A percentile compares a stretch with the other conserved stretches of the same genome.
Conservation (phyloP, 2,797 vertebrate genomes). For the Psittacula derbiana region DNA sequence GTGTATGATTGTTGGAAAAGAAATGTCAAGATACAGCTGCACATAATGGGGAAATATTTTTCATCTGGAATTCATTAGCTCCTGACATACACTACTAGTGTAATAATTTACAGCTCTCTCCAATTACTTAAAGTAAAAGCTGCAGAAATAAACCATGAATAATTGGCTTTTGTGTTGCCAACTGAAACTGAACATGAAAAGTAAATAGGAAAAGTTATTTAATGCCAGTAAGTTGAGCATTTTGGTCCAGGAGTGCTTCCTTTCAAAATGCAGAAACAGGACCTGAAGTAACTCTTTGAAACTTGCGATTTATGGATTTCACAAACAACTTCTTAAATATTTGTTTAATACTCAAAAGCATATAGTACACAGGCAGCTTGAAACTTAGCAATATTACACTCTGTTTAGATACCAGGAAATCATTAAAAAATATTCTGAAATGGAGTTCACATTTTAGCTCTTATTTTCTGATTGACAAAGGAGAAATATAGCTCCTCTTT, state of each 20-base stretch:
- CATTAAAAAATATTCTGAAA: slow-evolving; percentile 26
- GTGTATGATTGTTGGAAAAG: not conserved
- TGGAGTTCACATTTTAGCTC: slow-evolving; percentile 33
- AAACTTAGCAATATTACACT: not conserved
- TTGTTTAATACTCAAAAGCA: not conserved
- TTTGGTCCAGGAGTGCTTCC: not conserved
- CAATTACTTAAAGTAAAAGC: slow-evolving; percentile 55
- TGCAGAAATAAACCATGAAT: slow-evolving; percentile 37
- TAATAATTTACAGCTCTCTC: slow-evolving; percentile 36
- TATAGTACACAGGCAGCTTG: not conserved
- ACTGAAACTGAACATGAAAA: slow-evolving; percentile 31
- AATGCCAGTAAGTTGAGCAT: not conserved
- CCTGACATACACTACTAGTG: not conserved
- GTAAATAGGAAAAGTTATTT: slow-evolving; percentile 27
- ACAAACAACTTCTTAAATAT: slow-evolving; percentile 2
- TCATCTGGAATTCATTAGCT: slow-evolving; percentile 57
- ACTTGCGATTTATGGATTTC: not conserved
- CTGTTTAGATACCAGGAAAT: slow-evolving; percentile 12
- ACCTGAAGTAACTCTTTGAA: not conserved
- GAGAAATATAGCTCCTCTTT: not conserved
- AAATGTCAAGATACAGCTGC: slow-evolving; percentile 26
- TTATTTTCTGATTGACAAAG: not conserved
- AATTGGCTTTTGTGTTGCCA: slow-evolving; percentile 35
- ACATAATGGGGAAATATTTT: slow-evolving; percentile 25
- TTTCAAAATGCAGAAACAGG: not conserved